Evolutionary conservation across 2,888 invertebrate genomes (phyloP).

Genomic region (Caenorhabditis sulstoni): DNA sequence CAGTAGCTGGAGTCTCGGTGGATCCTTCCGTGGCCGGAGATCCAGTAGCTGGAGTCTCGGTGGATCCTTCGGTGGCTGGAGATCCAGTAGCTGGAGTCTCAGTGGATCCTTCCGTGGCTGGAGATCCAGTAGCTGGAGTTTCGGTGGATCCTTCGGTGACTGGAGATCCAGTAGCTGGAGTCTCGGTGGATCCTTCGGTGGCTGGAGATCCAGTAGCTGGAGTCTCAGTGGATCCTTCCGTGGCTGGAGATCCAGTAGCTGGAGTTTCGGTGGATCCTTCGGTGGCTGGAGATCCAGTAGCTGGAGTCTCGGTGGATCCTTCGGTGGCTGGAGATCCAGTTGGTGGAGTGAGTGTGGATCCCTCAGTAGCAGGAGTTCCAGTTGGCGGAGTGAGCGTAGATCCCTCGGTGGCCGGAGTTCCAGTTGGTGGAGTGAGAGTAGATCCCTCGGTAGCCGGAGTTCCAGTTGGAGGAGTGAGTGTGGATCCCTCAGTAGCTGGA

Average conservation of each 20-base stretch:
- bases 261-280: not conserved
- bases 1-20: too few species aligned
- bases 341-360: too few species aligned
- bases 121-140: slow-evolving; percentile 5
- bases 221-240: not conserved
- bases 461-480: too few species aligned
- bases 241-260: not conserved
- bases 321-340: not conserved
- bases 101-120: not conserved
- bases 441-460: too few species aligned
- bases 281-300: slow-evolving; percentile 4
- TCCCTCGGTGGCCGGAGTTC: too few species aligned
- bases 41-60: not conserved
- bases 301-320: not conserved
- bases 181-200: not conserved
- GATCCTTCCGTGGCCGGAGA: not conserved
- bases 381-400: too few species aligned
- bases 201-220: slow-evolving; percentile 1
- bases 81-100: not conserved
- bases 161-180: not conserved
- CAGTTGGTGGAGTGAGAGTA: too few species aligned
- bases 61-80: not conserved
- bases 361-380: too few species aligned
- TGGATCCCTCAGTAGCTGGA: too few species aligned
- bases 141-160: not conserved